phyloP scores from a whole-genome alignment of 2,888 invertebrate genomes.

The Anoplius nigerrimus region DNA sequence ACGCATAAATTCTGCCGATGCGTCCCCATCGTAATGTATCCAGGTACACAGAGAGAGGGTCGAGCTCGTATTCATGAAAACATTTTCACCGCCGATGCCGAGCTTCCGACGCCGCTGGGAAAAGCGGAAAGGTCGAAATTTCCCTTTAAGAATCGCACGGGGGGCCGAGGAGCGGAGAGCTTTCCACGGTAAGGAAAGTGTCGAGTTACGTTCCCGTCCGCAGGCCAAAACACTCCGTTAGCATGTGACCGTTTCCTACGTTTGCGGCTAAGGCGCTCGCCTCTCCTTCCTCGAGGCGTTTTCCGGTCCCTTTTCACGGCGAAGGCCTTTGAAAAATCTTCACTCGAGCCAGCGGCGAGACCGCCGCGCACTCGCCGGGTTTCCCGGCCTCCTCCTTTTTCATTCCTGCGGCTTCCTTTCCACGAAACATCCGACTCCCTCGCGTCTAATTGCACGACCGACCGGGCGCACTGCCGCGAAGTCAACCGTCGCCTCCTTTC shows the following conservation, averaged over 20 bases:
- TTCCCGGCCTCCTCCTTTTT: slow-evolving; percentile 43
- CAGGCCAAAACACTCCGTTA: slow-evolving; percentile 31
- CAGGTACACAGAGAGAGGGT: too few relatives aligned
- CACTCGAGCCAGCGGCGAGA: slow-evolving; percentile 6
- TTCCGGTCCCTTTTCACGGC: slow-evolving; percentile 31
- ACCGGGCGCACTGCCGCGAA: slow-evolving; percentile 21
- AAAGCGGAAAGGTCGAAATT: too few relatives aligned
- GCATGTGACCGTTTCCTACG: slow-evolving; percentile 43
- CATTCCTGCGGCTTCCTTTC: slow-evolving; percentile 28
- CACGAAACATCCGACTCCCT: slow-evolving; percentile 28
- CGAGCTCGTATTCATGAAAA: too few relatives aligned
- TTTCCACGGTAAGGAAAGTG: slow-evolving; percentile 32
- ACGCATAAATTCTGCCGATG: too few relatives aligned
- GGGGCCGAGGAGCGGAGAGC: background rate
- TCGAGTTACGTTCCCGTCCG: slow-evolving; percentile 39
- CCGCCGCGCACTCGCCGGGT: slow-evolving; percentile 29
- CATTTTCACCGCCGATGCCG: too few relatives aligned
- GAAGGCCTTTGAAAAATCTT: slow-evolving; percentile 44
- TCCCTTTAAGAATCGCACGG: too few relatives aligned
- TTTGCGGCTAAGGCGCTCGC: slow-evolving; percentile 34
- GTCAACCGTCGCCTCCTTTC: slow-evolving; percentile 9
- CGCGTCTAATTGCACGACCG: slow-evolving; percentile 42
- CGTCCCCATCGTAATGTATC: too few relatives aligned
- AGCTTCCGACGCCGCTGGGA: too few relatives aligned
- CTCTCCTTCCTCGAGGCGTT: slow-evolving; percentile 7